A percentile compares a stretch with the other conserved stretches of the same genome.
These are phyloP conservation scores for Chinchilla lanigera DNA, from an alignment of 2,113 vertebrate genomes.

Conservation along the genomic window DNA sequence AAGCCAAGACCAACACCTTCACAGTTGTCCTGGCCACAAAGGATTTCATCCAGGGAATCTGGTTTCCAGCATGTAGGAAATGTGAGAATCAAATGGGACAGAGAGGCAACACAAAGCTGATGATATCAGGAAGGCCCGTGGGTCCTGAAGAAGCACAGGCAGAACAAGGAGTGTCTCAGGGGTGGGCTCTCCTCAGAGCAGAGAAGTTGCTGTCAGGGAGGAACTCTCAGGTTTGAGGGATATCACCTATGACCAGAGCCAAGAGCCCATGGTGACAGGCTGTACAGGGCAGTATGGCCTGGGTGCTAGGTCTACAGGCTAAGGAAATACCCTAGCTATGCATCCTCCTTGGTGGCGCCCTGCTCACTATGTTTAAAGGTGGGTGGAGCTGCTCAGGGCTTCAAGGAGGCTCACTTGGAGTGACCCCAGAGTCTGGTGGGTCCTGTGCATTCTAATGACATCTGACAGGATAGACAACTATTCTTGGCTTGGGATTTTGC, in stretches of 20 bases:
- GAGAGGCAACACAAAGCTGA: background rate
- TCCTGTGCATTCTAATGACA: background rate
- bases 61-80: background rate
- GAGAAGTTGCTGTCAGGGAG: background rate
- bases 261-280: background rate
- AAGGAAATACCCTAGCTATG: too few relatives aligned
- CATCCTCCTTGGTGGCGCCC: too few relatives aligned
- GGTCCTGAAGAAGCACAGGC: background rate
- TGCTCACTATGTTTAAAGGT: background rate
- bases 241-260: background rate
- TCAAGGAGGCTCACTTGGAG: background rate
- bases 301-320: background rate
- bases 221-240: background rate
- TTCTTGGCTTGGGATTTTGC: background rate
- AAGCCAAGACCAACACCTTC: background rate
- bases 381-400: background rate
- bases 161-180: too few relatives aligned
- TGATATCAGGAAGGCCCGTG: background rate
- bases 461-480: background rate
- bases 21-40: background rate
- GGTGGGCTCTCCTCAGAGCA: background rate
- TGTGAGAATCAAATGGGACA: background rate
- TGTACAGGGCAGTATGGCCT: background rate
- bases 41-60: background rate
- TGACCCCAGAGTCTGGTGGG: rapidly evolving